Base-by-base conservation (phyloP, 2,888 invertebrate genomes). In the Pardosa pseudoannulata region DNA sequence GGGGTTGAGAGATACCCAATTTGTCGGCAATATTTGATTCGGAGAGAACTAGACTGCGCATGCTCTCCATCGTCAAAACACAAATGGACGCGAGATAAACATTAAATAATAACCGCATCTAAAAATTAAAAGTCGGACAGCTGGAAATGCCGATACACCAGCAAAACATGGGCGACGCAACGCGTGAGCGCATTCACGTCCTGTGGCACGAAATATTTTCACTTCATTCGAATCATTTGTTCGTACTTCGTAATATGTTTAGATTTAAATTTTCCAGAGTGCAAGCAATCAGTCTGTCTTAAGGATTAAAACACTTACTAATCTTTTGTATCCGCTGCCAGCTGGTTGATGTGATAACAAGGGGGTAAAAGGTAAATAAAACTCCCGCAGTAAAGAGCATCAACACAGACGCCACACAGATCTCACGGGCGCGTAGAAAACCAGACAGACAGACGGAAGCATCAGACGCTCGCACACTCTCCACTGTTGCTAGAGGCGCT, bases 401-500 rank as follows among this genome's bases (percentile, higher is more conserved):
- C 41, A 27, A 27, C 41, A 23, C 67, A 67, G 83, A 85, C 83
- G 83, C 83, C 73, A 85, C 81, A 41, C 62, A 46, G 28, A 19
- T 6, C 0, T 27, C 6, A 11, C n/a, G 13, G 41, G n/a, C 41
- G 27, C 64, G 46, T 9, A 27, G 64, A 31, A 41, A 76, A 70
- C 64, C 71, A 46, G 32, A 73, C 72, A 83, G 46, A 75, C 67
- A 72, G 82, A 82, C 65, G 74, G 56, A 83, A 65, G 65, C 65
- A 36, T 50, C 73, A 78, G 78, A 73, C 67, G 73, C 29, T 56
- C 9, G 41, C 16, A 7, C 16, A 16, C 56, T 19, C 19, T 72
- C 28, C 31, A 62, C 73, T 85, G 78, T 83, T 85, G 78, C 83
- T 85, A 78, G 68, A 85, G 83, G 78, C 68, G 78, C 32, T 31